Base-by-base conservation (phyloP, 1,140 invertebrate genomes). In the Trichogramma pretiosum region DNA sequence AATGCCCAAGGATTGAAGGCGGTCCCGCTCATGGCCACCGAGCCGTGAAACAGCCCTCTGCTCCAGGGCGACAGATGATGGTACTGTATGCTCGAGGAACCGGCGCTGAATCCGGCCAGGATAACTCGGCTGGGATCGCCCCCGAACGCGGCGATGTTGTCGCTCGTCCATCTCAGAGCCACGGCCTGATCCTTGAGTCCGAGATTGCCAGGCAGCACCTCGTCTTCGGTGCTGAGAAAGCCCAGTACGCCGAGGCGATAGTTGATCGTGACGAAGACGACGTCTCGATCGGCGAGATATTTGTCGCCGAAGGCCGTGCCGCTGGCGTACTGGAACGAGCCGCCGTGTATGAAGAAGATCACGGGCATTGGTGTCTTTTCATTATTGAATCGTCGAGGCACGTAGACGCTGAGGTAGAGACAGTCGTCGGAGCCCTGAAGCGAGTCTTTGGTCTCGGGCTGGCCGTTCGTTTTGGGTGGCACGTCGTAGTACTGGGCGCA, bases 321-420 rank as follows among this genome's bases (percentile, higher is more conserved):
- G 60, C 48, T 5, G 61, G 56, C 28, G n/a, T 32, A 30, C 10
- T 32, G 30, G 49, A 83, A 81, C 22, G 65, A 74, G 18, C 84
- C 84, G 8, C 83, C 83, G 59, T 83, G 78, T 16, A 87, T 76
- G 59, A 70, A 85, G 2, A 85, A 73, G 61, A 85, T 74, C 0
- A 85, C 81, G 0, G 82, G 78, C 47, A 74, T 53, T n/a, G n/a
- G n/a, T 3, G n/a, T 24, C 4, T 18, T 68, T 5, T 74, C 72
- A 55, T 75, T 65, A 42, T 84, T 13, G 13, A n/a, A 5, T 5
- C 23, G 11, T 13, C n/a, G 14, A 1, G 40, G 85, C 0, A 82
- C 79, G 59, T 84, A 88, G 7, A 90, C 75, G 62, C 90, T 88
- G 4, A 90, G 65, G 50, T 82, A 83, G 5, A 90, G 64, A 62